These are phyloP conservation scores for Aphodius granarius DNA, from an alignment of 2,888 invertebrate genomes.

Conservation along the genomic window DNA sequence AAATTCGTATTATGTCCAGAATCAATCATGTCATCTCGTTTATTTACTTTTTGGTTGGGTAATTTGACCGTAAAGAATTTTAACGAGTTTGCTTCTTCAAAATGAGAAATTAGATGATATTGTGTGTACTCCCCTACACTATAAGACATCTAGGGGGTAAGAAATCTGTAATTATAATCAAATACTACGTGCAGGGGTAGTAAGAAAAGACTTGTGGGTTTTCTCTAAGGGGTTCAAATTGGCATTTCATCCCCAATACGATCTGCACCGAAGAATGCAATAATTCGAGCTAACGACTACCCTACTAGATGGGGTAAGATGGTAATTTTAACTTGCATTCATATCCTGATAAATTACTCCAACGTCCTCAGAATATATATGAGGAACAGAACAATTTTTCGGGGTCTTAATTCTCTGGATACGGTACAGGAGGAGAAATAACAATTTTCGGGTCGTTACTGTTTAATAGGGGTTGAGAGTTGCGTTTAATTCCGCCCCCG, in stretches of 20 bases:
- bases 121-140: neutral
- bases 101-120: neutral
- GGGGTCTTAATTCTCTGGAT: neutral
- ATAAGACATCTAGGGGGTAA: neutral
- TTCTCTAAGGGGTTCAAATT: neutral
- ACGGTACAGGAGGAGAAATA: neutral
- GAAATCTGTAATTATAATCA: neutral
- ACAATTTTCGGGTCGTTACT: neutral
- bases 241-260: neutral
- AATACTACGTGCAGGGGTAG: neutral
- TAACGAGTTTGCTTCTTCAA: neutral
- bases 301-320: neutral
- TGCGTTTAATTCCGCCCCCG: neutral
- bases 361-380: neutral
- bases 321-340: neutral
- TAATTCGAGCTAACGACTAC: neutral
- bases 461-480: neutral
- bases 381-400: no score
- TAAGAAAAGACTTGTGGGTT: neutral
- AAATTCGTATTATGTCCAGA: neutral
- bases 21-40: neutral
- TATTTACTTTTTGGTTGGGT: neutral
- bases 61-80: neutral
- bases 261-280: neutral
- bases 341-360: neutral